Conservation (phyloP, 2,888 invertebrate species). For the Brachyptera risi region DNA sequence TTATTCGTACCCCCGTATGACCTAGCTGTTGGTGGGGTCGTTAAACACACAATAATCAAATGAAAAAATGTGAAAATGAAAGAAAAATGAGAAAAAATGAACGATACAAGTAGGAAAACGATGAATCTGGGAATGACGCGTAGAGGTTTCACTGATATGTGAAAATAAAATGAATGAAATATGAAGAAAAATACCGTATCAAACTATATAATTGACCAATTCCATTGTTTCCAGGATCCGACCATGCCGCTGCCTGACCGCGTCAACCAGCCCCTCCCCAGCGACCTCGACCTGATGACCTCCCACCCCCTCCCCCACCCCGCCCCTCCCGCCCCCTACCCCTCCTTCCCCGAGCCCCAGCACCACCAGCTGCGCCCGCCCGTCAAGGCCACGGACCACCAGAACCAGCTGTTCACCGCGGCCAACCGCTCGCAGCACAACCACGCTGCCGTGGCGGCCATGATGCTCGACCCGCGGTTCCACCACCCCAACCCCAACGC, state of each 20-base stretch:
- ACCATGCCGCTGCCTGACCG: not conserved
- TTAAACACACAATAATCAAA: no score
- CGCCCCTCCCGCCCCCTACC: not conserved
- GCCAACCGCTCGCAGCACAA: conserved; percentile 26
- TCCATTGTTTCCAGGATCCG: no score
- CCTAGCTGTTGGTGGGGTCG: no score
- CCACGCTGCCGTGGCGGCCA: conserved; percentile 47
- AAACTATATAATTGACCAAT: no score
- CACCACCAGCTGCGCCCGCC: conserved; percentile 12
- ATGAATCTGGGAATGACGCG: no score
- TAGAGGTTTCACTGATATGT: no score
- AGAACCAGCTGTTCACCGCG: not conserved
- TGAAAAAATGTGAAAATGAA: no score
- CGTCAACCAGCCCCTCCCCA: no score
- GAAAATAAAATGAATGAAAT: not conserved
- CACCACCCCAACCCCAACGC: conserved; percentile 45
- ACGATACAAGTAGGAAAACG: no score
- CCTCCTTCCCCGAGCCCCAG: not conserved
- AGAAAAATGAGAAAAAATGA: no score
- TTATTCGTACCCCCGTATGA: no score
- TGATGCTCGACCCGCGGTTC: conserved; percentile 48
- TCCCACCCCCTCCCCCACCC: not conserved
- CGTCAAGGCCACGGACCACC: not conserved
- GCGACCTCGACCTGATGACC: not conserved
- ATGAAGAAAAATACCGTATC: no score